Base-by-base conservation (phyloP, 2,797 vertebrate species). In the Sebastes trivittatus region DNA sequence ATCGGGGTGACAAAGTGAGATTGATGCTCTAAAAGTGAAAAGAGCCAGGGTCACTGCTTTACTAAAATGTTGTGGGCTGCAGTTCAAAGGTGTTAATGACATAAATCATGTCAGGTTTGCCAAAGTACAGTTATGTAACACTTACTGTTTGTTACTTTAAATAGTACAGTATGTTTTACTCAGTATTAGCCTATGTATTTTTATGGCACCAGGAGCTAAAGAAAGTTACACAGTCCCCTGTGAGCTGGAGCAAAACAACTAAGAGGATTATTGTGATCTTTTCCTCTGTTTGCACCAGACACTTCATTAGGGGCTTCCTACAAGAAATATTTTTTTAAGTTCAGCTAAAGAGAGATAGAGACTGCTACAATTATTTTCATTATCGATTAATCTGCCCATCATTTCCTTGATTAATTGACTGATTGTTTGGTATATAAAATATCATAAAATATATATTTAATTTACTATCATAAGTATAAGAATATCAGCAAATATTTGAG, bases 201-300 rank as follows among this genome's bases (percentile, higher is more conserved):
- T 75, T 5, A 75, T 14, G 49, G 32, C 54, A 52, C 11, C 55
- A 52, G 13, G 68, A 75, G 75, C 75, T 80, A 79, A 87, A 87
- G 64, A 86, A 87, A 91, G 82, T 86, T 56, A 23, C 60, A 56
- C 68, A 82, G 65, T 32, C 55, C 29, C 8, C n/a, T 52, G 63
- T 55, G 56, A 81, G 42, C 73, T 77, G 20, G 14, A 77, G 60
- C 46, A 71, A 87, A 75, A 66, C 38, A 63, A 66, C 82, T 88
- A 85, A 88, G 81, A 87, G 83, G 84, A 88, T 86, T 85, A 86
- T 54, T 29, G 29, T 11, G 34, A 20, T 77, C 68, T 78, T 80
- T 59, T n/a, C 16, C 11, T 13, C 56, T 11, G 66, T 56, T 73
- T 69, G 46, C 18, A 75, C 61, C 3, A 3, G 16, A 77, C 22